Conservation (phyloP, 2,888 invertebrate genomes). For the Chymomyza fuscimana region DNA sequence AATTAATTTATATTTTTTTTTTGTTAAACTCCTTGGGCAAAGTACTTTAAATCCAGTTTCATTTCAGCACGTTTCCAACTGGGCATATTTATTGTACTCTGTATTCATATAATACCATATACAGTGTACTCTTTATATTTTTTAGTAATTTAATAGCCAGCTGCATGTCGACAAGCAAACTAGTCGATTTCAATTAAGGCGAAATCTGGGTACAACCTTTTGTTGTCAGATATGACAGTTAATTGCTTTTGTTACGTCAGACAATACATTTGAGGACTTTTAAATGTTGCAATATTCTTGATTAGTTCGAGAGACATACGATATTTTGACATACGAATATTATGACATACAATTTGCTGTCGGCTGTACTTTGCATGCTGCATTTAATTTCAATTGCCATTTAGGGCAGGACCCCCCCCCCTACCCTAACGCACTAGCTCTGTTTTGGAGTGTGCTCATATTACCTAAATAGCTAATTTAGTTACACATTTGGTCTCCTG, state of each 20-base stretch:
- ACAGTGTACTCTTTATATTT: slow-evolving; percentile 41
- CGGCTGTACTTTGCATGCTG: background rate
- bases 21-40: too few relatives aligned
- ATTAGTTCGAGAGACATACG: slow-evolving; percentile 19
- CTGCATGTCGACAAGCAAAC: slow-evolving; percentile 19
- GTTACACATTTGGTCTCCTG: slow-evolving; percentile 40
- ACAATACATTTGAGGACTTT: slow-evolving; percentile 43
- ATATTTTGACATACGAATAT: background rate
- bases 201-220: slow-evolving; percentile 13
- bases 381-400: background rate
- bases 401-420: background rate
- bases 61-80: background rate
- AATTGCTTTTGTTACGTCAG: slow-evolving; percentile 60
- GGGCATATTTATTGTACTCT: background rate
- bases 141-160: slow-evolving; percentile 46
- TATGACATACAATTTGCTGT: background rate
- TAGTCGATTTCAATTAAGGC: slow-evolving; percentile 58
- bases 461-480: slow-evolving; percentile 49
- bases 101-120: background rate
- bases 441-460: slow-evolving; percentile 1
- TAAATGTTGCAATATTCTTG: slow-evolving; percentile 54
- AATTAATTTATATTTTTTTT: too few relatives aligned
- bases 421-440: background rate
- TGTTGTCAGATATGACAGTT: slow-evolving; percentile 59
- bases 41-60: too few relatives aligned